Percentiles rank a stretch among this genome's conserved stretches.
These are phyloP conservation scores for Saccopteryx leptura DNA, from an alignment of 2,113 vertebrate species.

Conservation along the genomic window DNA sequence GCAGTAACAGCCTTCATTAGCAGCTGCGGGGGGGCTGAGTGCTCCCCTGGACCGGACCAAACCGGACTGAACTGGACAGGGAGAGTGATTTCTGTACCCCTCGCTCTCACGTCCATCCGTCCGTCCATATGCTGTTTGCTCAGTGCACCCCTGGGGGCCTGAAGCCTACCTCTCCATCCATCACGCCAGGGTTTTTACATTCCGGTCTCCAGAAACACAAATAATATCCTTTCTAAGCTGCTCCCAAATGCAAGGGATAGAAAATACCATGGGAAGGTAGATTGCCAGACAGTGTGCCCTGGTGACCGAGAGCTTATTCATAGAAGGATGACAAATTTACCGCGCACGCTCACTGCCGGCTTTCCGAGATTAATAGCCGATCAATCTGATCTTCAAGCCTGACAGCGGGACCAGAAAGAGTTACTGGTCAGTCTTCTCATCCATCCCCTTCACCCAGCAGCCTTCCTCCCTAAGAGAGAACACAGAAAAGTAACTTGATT, in stretches of 20 bases:
- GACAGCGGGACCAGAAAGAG: constrained; percentile 80
- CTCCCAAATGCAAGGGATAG: constrained; percentile 75
- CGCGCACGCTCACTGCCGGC: constrained; percentile 61
- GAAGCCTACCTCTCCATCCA: constrained; percentile 56
- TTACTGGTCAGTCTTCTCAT: constrained; percentile 75
- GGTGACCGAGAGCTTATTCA: constrained; percentile 79
- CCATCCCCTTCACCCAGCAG: constrained; percentile 48
- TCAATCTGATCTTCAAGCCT: constrained; percentile 79
- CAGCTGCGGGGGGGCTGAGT: background rate
- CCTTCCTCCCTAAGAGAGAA: constrained; percentile 61
- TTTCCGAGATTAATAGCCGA: constrained; percentile 82
- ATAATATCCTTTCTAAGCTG: constrained; percentile 80
- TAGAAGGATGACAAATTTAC: constrained; percentile 84
- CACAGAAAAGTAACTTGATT: constrained; percentile 77
- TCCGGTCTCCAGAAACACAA: constrained; percentile 79
- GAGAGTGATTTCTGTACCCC: constrained; percentile 24
- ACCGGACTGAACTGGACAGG: background rate
- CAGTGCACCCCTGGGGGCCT: background rate
- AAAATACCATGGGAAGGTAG: constrained; percentile 82
- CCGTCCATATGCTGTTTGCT: constrained; percentile 1
- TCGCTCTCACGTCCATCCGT: background rate
- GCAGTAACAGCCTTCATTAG: constrained; percentile 65
- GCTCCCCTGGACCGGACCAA: background rate
- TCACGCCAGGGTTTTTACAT: constrained; percentile 76
- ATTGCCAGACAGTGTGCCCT: constrained; percentile 80